Base-by-base conservation (phyloP, 2,888 invertebrate species). In the Amorpha juglandis region DNA sequence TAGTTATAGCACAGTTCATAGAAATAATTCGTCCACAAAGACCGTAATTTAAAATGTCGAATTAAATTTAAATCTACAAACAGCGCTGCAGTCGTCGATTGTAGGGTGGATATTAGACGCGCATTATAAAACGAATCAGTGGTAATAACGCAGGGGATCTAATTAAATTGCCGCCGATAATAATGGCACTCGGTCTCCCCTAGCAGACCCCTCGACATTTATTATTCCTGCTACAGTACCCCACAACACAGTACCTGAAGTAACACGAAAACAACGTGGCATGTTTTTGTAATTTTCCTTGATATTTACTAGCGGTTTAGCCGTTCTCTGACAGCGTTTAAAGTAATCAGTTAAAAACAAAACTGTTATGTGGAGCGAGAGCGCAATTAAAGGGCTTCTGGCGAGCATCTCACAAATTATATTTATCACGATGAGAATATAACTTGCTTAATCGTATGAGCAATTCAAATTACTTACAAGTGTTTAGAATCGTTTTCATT, bases 131-230 rank as follows among this genome's bases (percentile, higher is more conserved):
- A 88, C 85, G 90, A 92, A 92, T 92, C 92, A 90, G 89, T 87
- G 88, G 91, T 90, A 91, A 89, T 92, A 91, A 87, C 84, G 87
- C 81, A 85, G 90, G 91, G 92, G 89, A 88, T 92, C 90, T 92
- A 93, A 93, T 93, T 93, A 92, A 93, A 93, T 92, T 91, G 92
- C 90, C 87, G 86, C 91, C 90, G 84, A 90, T 92, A 91, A 93
- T 92, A 92, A 92, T 90, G 90, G 91, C 87, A 86, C 84, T 85
- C 83, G 80, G 82, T 75, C 83, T 80, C 91, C 90, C 92, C 89
- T 86, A 71, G 79, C 83, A 86, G 88, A 83, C 87, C 91, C 92
- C 91, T 91, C 88, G 80, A 85, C 89, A 90, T 91, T 89, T 88
- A 90, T 92, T 91, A 91, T 91, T 91, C 87, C 82, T 84, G 84